These are phyloP conservation scores for Pomatorhinus ruficollis DNA, from an alignment of 2,113 vertebrate genomes.

Conservation along the genomic window DNA sequence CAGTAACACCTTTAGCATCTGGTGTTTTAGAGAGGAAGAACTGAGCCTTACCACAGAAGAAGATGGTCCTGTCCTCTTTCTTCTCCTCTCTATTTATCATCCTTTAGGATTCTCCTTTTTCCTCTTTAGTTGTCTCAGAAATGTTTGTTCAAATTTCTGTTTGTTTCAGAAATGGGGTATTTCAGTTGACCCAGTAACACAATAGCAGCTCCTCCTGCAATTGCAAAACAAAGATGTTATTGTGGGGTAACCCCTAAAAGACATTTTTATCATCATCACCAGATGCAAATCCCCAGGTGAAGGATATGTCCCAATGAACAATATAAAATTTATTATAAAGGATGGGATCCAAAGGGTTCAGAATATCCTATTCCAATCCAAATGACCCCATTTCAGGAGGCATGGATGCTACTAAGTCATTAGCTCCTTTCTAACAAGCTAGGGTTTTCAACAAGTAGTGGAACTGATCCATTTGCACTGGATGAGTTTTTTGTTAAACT, in stretches of 20 bases:
- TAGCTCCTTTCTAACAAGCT: background rate
- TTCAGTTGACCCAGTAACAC: background rate
- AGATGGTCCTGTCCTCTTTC: constrained; percentile 35
- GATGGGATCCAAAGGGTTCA: background rate
- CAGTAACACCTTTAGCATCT: constrained; percentile 72
- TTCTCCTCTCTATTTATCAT: background rate
- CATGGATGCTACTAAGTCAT: background rate
- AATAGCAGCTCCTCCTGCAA: background rate
- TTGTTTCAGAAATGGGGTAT: background rate
- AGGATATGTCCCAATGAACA: background rate
- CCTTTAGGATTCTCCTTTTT: background rate
- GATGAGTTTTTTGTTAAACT: background rate
- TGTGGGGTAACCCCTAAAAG: background rate
- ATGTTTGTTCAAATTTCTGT: too few species aligned
- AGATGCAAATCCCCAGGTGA: background rate
- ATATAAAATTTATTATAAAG: background rate
- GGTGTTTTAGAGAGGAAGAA: constrained; percentile 77
- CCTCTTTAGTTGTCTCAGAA: background rate
- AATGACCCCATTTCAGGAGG: background rate
- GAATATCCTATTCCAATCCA: background rate
- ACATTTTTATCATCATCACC: background rate
- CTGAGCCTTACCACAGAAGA: constrained; percentile 73
- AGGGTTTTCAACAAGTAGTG: background rate
- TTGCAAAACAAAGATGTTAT: background rate
- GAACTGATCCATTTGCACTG: background rate